Percentiles rank a stretch among this genome's conserved stretches.
Evolutionary conservation across 2,113 vertebrate species (phyloP).

Genomic region (Motacilla tschutschensis): DNA sequence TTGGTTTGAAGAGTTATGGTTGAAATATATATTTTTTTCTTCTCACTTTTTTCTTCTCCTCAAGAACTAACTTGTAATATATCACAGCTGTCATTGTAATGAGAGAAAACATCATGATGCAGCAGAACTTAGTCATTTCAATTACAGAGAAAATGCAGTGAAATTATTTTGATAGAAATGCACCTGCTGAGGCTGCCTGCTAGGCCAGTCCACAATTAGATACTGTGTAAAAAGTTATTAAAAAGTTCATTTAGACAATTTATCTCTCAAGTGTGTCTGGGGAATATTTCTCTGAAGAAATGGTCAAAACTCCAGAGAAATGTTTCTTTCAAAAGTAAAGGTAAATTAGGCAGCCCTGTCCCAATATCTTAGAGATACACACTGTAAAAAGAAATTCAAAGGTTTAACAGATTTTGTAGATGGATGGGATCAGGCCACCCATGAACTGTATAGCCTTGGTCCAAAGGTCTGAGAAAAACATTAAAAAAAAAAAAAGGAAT

Average conservation of each 20-base stretch:
- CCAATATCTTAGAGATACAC: not conserved
- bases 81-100: slow-evolving; percentile 61
- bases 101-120: slow-evolving; percentile 46
- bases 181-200: slow-evolving; percentile 47
- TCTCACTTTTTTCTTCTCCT: not conserved
- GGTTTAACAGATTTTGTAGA: not conserved
- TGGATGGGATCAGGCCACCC: not conserved
- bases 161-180: slow-evolving; percentile 56
- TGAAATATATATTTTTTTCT: not conserved
- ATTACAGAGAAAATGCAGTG: slow-evolving; percentile 47
- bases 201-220: slow-evolving; percentile 38
- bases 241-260: slow-evolving; percentile 38
- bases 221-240: slow-evolving; percentile 43
- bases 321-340: not conserved
- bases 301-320: not conserved
- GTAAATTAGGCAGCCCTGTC: not conserved
- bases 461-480: not conserved
- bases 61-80: slow-evolving; percentile 15
- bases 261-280: not conserved
- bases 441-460: not conserved
- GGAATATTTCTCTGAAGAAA: not conserved
- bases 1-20: not conserved
- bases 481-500: not conserved
- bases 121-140: slow-evolving; percentile 57
- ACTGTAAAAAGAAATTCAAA: not conserved